Conservation (phyloP, 2,113 vertebrate species). For the Anas platyrhynchos region DNA sequence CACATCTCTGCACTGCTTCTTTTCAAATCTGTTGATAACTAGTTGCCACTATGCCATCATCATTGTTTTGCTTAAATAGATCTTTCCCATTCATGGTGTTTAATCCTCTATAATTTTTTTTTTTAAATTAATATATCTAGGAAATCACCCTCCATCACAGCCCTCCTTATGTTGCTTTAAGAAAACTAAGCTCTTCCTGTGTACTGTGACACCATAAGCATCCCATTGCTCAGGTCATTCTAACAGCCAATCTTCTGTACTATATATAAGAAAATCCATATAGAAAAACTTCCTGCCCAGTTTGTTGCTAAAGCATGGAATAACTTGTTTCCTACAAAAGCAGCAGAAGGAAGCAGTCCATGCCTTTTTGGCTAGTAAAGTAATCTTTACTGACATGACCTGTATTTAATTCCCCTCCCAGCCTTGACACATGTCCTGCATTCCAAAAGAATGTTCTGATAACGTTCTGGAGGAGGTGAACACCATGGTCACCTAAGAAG, state of each 20-base stretch:
- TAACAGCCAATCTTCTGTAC: neutral
- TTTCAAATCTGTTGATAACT: neutral
- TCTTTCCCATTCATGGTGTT: neutral
- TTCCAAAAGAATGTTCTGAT: neutral
- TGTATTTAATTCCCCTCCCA: neutral
- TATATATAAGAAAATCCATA: neutral
- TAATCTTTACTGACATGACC: neutral
- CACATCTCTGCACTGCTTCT: neutral
- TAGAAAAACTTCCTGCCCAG: neutral
- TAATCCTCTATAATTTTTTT: neutral
- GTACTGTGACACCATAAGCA: neutral
- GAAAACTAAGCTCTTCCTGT: neutral
- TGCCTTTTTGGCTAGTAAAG: neutral
- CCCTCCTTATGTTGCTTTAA: neutral
- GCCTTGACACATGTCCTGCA: neutral
- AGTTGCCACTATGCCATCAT: neutral
- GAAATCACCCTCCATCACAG: neutral
- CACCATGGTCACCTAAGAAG: neutral
- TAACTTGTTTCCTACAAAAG: neutral
- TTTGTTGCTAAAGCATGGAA: neutral
- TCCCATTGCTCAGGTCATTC: neutral
- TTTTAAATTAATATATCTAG: neutral
- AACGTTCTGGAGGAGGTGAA: fast-evolving
- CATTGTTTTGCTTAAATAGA: neutral
- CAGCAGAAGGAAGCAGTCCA: neutral